Evolutionary conservation across 2,888 invertebrate species (phyloP), one percentile per base, ranked within the genome.

Genomic region (Macaria notata): DNA sequence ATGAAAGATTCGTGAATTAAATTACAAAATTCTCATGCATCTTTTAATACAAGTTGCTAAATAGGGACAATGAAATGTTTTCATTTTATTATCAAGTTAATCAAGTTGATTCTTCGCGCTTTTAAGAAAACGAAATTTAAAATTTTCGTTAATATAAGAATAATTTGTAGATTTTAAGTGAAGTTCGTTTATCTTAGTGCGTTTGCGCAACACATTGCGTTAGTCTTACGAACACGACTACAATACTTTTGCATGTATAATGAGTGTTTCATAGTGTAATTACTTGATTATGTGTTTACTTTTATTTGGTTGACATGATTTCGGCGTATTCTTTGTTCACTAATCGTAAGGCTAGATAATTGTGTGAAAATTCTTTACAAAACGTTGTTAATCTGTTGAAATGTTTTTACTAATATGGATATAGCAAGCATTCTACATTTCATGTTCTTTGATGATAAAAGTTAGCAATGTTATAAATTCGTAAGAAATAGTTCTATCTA

Each of bases 141-240:
- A 36, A 6, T 41, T 36, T 42, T 44, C 50, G 30, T 48, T 59
- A 47, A 45, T 56, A 45, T 36, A 55, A 57, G 42, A 58, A 61
- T 56, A 46, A 64, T 64, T 62, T 43, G 49, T 66, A 68, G 54
- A 70, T 19, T 19, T 19, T 19, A 19, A 19, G 19, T 19, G 19
- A 19, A 19, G 19, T 19, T 19, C 19, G 19, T 19, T 19, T 19
- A 19, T 70, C 66, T 69, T 65, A 62, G 56, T 56, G 49, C 19
- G 64, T 75, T 74, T 72, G 57, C 68, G 78, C 71, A 75, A 77
- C 62, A 64, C 46, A 58, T 75, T 77, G 68, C 71, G 66, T 54
- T 41, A 66, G 51, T 64, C 64, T 65, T 71, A 70, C 69, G 66
- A 64, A 68, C 66, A 52, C 58, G 58, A 51, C 71, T 70, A 68